Conservation (phyloP, 2,113 vertebrate species). For the Chaetorhynchus papuensis region DNA sequence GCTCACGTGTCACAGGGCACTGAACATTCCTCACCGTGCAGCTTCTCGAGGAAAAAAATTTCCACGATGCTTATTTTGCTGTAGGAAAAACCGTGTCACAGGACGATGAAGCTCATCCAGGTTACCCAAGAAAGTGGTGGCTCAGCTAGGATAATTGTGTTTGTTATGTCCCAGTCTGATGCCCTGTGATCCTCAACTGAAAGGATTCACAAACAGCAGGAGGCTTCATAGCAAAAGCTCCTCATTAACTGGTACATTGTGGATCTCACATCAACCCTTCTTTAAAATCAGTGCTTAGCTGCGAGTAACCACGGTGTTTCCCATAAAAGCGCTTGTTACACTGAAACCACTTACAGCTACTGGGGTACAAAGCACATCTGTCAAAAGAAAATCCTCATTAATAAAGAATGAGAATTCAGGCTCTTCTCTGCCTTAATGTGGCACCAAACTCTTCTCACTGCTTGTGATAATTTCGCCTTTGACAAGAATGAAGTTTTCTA, state of each 20-base stretch:
- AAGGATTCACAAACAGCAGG: not conserved
- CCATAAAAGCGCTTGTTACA: not conserved
- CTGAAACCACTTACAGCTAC: not conserved
- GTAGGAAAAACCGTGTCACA: not conserved
- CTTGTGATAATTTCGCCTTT: not conserved
- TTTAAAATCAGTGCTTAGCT: not conserved
- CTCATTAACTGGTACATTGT: not conserved
- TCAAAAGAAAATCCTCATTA: conserved; percentile 28
- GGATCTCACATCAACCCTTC: not conserved
- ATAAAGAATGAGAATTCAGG: not conserved
- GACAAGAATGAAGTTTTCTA: not conserved
- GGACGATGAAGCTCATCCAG: not conserved
- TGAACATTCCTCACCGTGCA: not conserved
- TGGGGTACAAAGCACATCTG: not conserved
- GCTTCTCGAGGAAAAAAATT: not conserved
- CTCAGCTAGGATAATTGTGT: not conserved
- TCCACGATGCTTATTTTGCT: not conserved
- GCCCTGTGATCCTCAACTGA: not conserved
- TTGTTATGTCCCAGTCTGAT: not conserved
- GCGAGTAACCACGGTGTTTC: not conserved
- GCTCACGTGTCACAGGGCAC: rapidly evolving
- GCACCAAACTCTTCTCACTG: not conserved
- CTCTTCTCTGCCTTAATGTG: not conserved
- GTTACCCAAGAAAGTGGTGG: not conserved
- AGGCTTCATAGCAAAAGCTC: not conserved